Conservation (phyloP, 2,113 vertebrate genomes). For the Colinus virginianus region DNA sequence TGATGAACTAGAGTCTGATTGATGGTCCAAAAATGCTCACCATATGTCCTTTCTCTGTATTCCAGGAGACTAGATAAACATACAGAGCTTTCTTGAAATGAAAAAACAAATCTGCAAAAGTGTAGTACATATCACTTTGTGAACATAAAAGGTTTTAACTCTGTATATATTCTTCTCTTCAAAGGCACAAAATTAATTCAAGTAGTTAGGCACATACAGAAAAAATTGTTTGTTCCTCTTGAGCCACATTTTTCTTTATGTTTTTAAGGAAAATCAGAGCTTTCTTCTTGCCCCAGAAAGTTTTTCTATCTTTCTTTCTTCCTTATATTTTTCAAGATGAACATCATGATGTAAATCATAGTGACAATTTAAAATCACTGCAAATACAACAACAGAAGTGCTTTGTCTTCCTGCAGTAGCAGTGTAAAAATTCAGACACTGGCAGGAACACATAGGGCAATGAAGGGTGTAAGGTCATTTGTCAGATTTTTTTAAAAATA, state of each 20-base stretch:
- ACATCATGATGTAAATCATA: neutral
- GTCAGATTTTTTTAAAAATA: neutral
- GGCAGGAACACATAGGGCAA: neutral
- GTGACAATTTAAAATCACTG: neutral
- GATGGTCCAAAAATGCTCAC: constrained; percentile 49
- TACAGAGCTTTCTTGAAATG: neutral
- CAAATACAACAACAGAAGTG: constrained; percentile 45
- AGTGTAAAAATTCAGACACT: neutral
- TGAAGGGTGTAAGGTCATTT: constrained; percentile 41
- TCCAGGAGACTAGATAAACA: constrained; percentile 53
- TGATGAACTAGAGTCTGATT: constrained; percentile 18
- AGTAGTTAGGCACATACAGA: neutral
- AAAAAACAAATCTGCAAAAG: constrained; percentile 20
- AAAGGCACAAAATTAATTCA: neutral
- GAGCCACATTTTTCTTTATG: neutral
- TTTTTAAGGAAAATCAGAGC: neutral
- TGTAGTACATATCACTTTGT: neutral
- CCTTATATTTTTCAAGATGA: neutral
- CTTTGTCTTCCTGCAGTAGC: neutral
- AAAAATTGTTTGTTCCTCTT: neutral
- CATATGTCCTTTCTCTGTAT: constrained; percentile 42
- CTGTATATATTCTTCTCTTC: neutral
- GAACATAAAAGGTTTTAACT: constrained; percentile 26
- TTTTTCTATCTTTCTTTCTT: neutral
- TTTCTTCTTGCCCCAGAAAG: neutral